Conservation (phyloP, 2,888 invertebrate species). For the Bibio marci region DNA sequence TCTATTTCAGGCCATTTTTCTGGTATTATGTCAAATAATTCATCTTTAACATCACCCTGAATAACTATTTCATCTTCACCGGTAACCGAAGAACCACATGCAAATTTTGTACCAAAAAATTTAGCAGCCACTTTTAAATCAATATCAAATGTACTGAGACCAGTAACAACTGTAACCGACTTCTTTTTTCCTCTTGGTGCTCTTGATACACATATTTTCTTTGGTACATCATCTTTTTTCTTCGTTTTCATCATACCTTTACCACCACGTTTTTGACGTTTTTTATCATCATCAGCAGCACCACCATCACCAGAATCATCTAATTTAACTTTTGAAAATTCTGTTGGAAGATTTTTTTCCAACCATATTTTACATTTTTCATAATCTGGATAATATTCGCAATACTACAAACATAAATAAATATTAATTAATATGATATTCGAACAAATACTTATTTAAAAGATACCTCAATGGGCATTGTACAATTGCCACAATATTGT, state of each 20-base stretch:
- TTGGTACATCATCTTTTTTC: slow-evolving; percentile 82
- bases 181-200: slow-evolving; percentile 97
- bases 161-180: slow-evolving; percentile 93
- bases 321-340: slow-evolving; percentile 72
- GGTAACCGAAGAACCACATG: slow-evolving; percentile 97
- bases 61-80: slow-evolving; percentile 99
- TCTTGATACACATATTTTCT: slow-evolving; percentile 67
- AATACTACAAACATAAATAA: slow-evolving; percentile 47
- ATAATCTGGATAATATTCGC: slow-evolving; percentile 94
- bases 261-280: slow-evolving; percentile 91
- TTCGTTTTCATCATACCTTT: slow-evolving; percentile 91
- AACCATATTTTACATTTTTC: slow-evolving; percentile 96
- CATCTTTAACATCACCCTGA: slow-evolving; percentile 98
- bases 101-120: slow-evolving; percentile 93
- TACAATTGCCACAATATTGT: slow-evolving; percentile 84
- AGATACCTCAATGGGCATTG: slow-evolving; percentile 76
- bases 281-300: slow-evolving; percentile 80
- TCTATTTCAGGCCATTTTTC: slow-evolving; percentile 97
- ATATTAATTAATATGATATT: slow-evolving; percentile 25
- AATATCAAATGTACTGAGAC: slow-evolving; percentile 88
- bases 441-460: slow-evolving; percentile 4
- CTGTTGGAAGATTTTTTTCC: slow-evolving; percentile 81
- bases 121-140: slow-evolving; percentile 96
- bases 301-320: slow-evolving; percentile 1
- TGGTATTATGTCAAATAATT: slow-evolving; percentile 91